These are phyloP conservation scores for Coelinius sp. DNA, from an alignment of 2,888 invertebrate species.

Conservation along the genomic window DNA sequence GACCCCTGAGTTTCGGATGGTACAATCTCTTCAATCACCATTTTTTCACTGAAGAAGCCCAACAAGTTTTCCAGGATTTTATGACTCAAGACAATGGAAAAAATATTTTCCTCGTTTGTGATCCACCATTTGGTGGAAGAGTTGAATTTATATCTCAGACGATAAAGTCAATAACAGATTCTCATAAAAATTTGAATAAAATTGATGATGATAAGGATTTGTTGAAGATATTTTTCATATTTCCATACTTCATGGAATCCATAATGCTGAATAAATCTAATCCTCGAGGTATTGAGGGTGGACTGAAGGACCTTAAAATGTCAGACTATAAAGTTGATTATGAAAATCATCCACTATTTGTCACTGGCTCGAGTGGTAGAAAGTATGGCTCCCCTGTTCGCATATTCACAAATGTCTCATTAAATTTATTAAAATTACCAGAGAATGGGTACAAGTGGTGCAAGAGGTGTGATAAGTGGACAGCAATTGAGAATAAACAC, in stretches of 20 bases:
- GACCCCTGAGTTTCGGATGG: conserved; percentile 79
- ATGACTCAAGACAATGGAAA: conserved; percentile 72
- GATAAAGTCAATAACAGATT: conserved; percentile 74
- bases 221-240: conserved; percentile 83
- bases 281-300: conserved; percentile 78
- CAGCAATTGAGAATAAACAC: conserved; percentile 79
- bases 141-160: conserved; percentile 86
- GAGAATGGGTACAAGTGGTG: conserved; percentile 82
- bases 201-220: conserved; percentile 67
- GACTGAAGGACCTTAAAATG: conserved; percentile 82
- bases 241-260: conserved; percentile 90
- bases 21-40: conserved; percentile 94
- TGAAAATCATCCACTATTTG: conserved; percentile 83
- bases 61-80: conserved; percentile 76
- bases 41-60: conserved; percentile 80
- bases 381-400: conserved; percentile 88
- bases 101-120: conserved; percentile 79
- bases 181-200: conserved; percentile 74
- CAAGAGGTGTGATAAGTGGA: conserved; percentile 80
- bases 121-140: conserved; percentile 94
- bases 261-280: conserved; percentile 64
- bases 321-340: conserved; percentile 91
- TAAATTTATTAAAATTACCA: conserved; percentile 72
- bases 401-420: conserved; percentile 86
- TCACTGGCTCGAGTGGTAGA: conserved; percentile 74